These are phyloP conservation scores for Epinephelus fuscoguttatus DNA, from an alignment of 2,113 vertebrate genomes.

Conservation along the genomic window DNA sequence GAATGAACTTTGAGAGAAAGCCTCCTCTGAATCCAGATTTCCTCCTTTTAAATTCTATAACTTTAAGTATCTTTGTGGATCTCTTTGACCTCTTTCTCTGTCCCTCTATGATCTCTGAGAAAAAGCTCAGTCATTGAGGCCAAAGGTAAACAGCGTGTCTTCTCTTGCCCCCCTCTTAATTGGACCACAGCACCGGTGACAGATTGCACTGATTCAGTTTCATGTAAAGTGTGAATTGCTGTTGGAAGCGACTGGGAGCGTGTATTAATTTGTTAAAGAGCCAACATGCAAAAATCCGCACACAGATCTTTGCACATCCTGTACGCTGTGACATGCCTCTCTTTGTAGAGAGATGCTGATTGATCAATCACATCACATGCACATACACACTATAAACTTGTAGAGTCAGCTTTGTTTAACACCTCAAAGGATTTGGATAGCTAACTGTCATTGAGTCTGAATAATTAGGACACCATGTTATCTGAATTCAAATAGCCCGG, in stretches of 20 bases:
- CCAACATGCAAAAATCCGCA: not conserved
- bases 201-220: not conserved
- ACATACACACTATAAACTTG: slow-evolving; percentile 29
- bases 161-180: not conserved
- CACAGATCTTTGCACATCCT: slow-evolving; percentile 17
- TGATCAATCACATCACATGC: not conserved
- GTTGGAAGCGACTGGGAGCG: not conserved
- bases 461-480: slow-evolving; percentile 59
- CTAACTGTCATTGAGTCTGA: slow-evolving; percentile 52
- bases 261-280: slow-evolving; percentile 33
- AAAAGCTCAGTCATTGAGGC: not conserved
- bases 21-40: slow-evolving; percentile 37
- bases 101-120: not conserved
- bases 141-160: not conserved
- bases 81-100: slow-evolving; percentile 22
- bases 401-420: slow-evolving; percentile 56
- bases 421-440: slow-evolving; percentile 53
- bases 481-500: slow-evolving; percentile 52
- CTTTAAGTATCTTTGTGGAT: not conserved
- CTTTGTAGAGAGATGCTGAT: slow-evolving; percentile 20
- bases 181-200: not conserved
- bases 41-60: not conserved
- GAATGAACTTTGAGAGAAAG: slow-evolving; percentile 31
- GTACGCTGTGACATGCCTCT: not conserved
- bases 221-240: not conserved